phyloP scores from a whole-genome alignment of 2,113 vertebrate species.

The Lophotis ruficrista region DNA sequence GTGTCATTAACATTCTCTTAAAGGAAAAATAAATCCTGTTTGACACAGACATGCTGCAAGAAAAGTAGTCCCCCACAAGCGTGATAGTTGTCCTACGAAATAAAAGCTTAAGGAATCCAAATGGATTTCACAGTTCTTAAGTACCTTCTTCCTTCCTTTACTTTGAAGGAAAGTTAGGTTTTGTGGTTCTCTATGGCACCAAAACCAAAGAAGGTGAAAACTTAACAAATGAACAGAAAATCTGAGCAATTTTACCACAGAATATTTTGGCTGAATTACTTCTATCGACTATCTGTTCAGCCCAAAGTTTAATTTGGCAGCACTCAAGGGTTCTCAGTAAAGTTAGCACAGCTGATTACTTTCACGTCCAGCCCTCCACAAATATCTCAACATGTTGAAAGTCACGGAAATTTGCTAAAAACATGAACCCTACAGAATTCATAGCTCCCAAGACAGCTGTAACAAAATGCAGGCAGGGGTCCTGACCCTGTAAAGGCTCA shows the following conservation, averaged over 20 bases:
- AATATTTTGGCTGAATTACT: not conserved
- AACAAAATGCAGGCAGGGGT: not conserved
- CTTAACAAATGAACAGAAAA: not conserved
- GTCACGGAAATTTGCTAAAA: slow-evolving; percentile 15
- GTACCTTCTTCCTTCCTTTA: not conserved
- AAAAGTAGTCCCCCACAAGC: not conserved
- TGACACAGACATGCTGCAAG: not conserved
- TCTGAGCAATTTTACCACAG: not conserved
- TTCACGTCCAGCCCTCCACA: slow-evolving; percentile 17
- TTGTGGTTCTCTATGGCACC: not conserved
- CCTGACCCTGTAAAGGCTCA: not conserved
- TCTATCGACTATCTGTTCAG: not conserved
- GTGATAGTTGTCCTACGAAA: not conserved
- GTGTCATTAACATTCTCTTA: not conserved
- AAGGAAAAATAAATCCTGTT: not conserved
- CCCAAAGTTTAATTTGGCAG: slow-evolving; percentile 34
- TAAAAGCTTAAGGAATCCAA: not conserved
- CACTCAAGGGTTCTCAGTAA: not conserved
- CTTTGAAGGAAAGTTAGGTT: not conserved
- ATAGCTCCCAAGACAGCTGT: slow-evolving; percentile 2
- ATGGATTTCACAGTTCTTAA: not conserved
- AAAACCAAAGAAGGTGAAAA: not conserved
- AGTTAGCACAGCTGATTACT: slow-evolving; percentile 27
- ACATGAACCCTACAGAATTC: not conserved
- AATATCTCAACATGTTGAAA: slow-evolving; percentile 17